Conservation (phyloP, 2,797 vertebrate species). For the Neosilurus mollespiculum region DNA sequence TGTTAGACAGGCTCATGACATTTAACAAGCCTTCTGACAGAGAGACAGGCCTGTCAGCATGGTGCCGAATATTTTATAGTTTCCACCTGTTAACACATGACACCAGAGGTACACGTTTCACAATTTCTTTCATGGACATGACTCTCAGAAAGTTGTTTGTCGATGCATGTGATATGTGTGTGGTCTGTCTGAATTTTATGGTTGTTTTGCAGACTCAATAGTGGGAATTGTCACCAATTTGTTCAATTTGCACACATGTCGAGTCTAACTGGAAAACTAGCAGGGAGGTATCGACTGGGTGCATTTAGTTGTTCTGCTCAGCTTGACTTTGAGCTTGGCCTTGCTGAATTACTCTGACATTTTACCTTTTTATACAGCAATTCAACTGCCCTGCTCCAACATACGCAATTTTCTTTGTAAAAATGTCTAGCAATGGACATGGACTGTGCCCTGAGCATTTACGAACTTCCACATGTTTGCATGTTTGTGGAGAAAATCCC, state of each 20-base stretch:
- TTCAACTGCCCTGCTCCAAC: not conserved
- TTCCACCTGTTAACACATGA: constrained; percentile 59
- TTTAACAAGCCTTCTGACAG: constrained; percentile 44
- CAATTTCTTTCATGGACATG: constrained; percentile 36
- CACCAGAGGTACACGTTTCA: constrained; percentile 43
- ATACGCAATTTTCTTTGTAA: constrained; percentile 11
- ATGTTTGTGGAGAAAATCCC: not conserved
- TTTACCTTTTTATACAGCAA: not conserved
- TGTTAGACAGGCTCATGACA: not conserved
- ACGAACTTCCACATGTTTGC: constrained; percentile 1
- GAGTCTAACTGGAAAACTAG: not conserved
- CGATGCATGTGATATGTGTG: constrained; percentile 38
- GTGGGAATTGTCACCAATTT: constrained; percentile 30
- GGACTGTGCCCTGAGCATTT: not conserved
- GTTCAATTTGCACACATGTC: constrained; percentile 27
- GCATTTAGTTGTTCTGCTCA: not conserved
- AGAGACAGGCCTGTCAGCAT: constrained; percentile 31
- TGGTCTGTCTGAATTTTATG: constrained; percentile 45
- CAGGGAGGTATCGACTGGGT: constrained; percentile 6
- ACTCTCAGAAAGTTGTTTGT: constrained; percentile 39
- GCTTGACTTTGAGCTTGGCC: constrained; percentile 11
- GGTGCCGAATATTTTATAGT: constrained; percentile 48
- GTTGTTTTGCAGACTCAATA: constrained; percentile 32
- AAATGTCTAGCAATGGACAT: not conserved
- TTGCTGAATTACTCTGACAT: not conserved